Conservation (phyloP, 2,797 vertebrate genomes). For the Momotus momota region DNA sequence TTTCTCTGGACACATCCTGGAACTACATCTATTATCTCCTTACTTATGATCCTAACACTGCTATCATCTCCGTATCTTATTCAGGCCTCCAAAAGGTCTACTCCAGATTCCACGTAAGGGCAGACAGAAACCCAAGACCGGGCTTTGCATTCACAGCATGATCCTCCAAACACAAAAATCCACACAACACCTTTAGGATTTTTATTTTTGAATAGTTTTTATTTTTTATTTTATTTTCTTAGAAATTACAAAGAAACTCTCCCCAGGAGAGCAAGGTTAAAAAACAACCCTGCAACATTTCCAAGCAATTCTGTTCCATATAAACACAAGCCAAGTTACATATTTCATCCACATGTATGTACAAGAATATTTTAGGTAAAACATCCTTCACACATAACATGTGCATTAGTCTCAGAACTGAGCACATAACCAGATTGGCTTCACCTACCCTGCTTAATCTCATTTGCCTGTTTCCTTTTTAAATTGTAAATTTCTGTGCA, state of each 20-base stretch:
- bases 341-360: constrained; percentile 2
- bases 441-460: constrained; percentile 15
- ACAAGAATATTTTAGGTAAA: constrained; percentile 25
- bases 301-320: neutral
- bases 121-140: rapidly evolving
- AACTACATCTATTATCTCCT: neutral
- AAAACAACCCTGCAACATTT: neutral
- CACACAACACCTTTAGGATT: neutral
- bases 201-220: neutral
- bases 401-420: constrained; percentile 12
- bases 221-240: neutral
- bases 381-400: neutral
- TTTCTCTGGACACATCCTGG: neutral
- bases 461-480: constrained; percentile 38
- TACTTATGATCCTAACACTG: neutral
- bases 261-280: constrained; percentile 13
- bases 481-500: neutral
- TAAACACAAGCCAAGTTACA: neutral
- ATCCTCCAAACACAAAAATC: neutral
- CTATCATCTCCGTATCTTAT: neutral
- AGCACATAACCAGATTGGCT: constrained; percentile 24
- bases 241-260: constrained; percentile 39
- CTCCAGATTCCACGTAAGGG: neutral
- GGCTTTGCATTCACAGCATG: neutral
- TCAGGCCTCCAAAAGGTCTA: neutral